These are phyloP conservation scores for Cassiopea xamachana DNA, from an alignment of 30 jellyfish, hydroid and myxozoan species.

Conservation along the genomic window DNA sequence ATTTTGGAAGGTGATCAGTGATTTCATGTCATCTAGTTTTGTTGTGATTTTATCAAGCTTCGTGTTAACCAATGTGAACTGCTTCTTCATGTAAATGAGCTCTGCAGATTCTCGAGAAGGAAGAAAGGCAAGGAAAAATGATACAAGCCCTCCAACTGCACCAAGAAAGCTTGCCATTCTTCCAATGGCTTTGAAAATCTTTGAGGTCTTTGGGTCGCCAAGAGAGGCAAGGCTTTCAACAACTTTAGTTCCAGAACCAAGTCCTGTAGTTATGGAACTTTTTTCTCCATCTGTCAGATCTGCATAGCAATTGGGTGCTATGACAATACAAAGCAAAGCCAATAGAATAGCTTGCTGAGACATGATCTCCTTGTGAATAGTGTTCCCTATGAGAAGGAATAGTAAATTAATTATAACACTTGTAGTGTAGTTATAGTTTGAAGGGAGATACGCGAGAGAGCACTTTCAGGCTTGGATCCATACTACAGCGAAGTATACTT, in stretches of 20 bases:
- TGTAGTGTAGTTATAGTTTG: too few species aligned
- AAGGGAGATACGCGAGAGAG: too few species aligned
- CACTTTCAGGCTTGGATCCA: too few species aligned
- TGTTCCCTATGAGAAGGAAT: neutral
- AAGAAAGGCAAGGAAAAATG: constrained; percentile 10
- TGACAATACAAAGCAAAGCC: neutral
- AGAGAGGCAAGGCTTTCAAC: neutral
- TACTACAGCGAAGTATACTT: too few species aligned
- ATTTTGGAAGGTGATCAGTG: constrained; percentile 10
- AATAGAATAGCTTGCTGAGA: neutral
- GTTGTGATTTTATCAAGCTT: constrained; percentile 40
- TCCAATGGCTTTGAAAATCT: neutral
- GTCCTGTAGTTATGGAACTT: neutral
- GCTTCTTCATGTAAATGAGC: constrained; percentile 43
- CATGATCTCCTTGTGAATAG: neutral
- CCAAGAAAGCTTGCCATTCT: constrained; percentile 46
- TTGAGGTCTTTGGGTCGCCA: constrained; percentile 31
- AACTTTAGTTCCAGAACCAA: neutral
- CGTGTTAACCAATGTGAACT: constrained; percentile 38
- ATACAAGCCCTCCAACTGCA: constrained; percentile 46
- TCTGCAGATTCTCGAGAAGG: constrained; percentile 53
- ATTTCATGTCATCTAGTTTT: constrained; percentile 17
- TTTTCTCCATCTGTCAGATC: neutral
- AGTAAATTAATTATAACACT: too few species aligned
- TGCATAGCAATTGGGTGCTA: neutral